phyloP scores from a whole-genome alignment of 2,797 vertebrate genomes.

The Chrysocyon brachyurus region DNA sequence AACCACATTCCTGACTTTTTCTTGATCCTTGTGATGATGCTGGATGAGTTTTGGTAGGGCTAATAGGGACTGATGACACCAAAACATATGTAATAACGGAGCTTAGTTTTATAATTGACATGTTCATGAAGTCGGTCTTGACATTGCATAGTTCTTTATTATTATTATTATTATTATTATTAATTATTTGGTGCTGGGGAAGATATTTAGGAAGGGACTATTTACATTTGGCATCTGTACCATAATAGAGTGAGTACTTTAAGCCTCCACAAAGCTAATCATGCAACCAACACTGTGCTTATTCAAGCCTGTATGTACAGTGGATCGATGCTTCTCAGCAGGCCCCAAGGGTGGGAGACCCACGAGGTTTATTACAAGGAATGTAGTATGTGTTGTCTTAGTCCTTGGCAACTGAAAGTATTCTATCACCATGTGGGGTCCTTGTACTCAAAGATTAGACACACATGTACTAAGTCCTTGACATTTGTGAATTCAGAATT shows the following conservation, averaged over 20 bases:
- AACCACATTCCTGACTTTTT: not conserved
- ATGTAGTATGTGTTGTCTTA: not conserved
- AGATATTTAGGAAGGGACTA: not conserved
- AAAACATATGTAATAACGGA: not conserved
- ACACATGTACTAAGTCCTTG: constrained; percentile 11
- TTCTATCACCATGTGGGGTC: not conserved
- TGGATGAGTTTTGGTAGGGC: not conserved
- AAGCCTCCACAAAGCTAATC: not conserved
- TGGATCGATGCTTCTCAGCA: not conserved
- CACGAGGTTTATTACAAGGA: not conserved
- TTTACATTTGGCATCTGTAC: not conserved
- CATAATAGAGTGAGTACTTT: not conserved
- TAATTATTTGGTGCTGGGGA: not conserved
- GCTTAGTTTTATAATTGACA: not conserved
- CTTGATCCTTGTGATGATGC: not conserved
- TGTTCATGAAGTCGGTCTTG: not conserved
- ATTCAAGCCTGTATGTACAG: not conserved
- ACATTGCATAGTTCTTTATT: not conserved
- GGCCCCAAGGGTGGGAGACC: not conserved
- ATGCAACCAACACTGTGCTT: not conserved
- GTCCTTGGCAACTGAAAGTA: not conserved
- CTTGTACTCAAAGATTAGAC: not conserved
- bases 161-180: not conserved
- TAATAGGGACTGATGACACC: not conserved
- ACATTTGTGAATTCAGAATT: constrained; percentile 54